Conservation (phyloP, 2,888 invertebrate genomes). For the Gari tellinella region DNA sequence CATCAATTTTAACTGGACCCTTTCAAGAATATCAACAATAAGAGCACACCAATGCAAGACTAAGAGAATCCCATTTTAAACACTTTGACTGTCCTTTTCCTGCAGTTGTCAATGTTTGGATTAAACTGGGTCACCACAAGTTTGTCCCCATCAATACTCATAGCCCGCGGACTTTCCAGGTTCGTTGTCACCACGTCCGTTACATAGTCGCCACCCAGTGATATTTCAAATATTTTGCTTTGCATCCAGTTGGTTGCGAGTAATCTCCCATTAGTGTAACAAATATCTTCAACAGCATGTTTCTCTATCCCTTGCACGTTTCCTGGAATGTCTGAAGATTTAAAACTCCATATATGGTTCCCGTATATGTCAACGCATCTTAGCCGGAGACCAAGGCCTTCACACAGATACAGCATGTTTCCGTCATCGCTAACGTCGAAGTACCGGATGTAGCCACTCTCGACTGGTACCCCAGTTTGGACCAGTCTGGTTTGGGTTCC, state of each 20-base stretch:
- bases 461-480: conserved; percentile 18
- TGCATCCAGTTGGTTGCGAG: conserved; percentile 36
- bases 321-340: conserved; percentile 14
- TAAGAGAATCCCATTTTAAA: too few species aligned
- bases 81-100: conserved; percentile 27
- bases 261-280: conserved; percentile 10
- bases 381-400: conserved; percentile 13
- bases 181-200: conserved; percentile 13
- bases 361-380: conserved; percentile 18
- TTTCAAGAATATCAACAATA: too few species aligned
- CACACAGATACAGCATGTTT: conserved; percentile 15
- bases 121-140: conserved; percentile 41
- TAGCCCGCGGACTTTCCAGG: conserved; percentile 31
- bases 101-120: conserved; percentile 12
- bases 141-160: conserved; percentile 12
- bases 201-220: conserved; percentile 22
- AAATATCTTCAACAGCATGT: conserved; percentile 33
- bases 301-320: conserved; percentile 1
- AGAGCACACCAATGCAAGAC: too few species aligned
- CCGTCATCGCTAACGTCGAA: conserved; percentile 43
- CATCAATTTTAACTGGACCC: too few species aligned
- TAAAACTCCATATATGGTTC: conserved; percentile 24
- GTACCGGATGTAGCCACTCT: conserved; percentile 31
- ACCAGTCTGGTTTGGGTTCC: conserved; percentile 13
- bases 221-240: conserved; percentile 28